Conservation (phyloP, 2,888 invertebrate species). For the Podotricha telesiphe region DNA sequence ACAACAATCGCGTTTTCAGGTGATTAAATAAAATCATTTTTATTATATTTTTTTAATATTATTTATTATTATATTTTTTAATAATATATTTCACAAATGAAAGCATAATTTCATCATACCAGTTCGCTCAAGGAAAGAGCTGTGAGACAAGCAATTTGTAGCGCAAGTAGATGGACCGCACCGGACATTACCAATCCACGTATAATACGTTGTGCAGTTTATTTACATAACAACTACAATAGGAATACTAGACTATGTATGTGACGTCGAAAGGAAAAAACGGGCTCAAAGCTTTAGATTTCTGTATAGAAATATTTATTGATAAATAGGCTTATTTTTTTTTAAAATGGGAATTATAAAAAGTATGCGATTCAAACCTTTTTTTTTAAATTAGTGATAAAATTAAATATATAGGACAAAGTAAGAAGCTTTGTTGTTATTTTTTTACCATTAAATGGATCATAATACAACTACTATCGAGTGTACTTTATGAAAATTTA, state of each 20-base stretch:
- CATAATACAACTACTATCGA: too few relatives aligned
- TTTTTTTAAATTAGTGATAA: too few relatives aligned
- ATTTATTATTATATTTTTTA: too few relatives aligned
- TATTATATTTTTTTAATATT: not conserved
- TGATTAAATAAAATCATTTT: too few relatives aligned
- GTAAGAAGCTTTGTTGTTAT: too few relatives aligned
- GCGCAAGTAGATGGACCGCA: slow-evolving; percentile 29
- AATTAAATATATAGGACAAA: too few relatives aligned
- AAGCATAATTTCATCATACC: not conserved
- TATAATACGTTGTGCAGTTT: slow-evolving; percentile 18
- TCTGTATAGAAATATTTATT: not conserved
- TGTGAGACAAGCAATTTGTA: slow-evolving; percentile 15
- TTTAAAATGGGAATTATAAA: too few relatives aligned
- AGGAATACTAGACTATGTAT: not conserved
- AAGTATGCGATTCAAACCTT: too few relatives aligned
- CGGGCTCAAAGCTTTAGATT: not conserved
- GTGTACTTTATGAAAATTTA: too few relatives aligned
- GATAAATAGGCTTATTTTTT: not conserved
- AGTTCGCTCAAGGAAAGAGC: not conserved
- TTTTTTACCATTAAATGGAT: too few relatives aligned
- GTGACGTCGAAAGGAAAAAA: not conserved
- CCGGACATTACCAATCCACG: slow-evolving; percentile 36
- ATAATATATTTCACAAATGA: not conserved
- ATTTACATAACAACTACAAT: slow-evolving; percentile 6
- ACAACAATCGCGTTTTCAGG: too few relatives aligned